These are phyloP conservation scores for Halcyon senegalensis DNA, from an alignment of 2,113 vertebrate species.

Conservation along the genomic window DNA sequence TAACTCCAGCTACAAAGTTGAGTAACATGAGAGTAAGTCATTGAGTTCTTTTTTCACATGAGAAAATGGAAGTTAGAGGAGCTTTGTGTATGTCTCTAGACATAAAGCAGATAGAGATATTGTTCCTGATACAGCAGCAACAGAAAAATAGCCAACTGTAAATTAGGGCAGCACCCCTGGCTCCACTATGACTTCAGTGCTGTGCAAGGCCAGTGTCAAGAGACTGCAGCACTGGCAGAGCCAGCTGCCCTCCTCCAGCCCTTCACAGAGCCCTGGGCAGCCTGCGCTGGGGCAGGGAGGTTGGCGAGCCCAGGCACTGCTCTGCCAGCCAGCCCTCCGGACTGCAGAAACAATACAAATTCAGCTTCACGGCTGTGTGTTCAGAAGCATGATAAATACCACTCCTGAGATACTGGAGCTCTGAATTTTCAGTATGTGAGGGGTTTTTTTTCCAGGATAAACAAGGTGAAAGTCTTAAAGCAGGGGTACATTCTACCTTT, in stretches of 20 bases:
- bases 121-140: background rate
- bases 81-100: background rate
- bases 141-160: background rate
- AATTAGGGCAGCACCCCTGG: background rate
- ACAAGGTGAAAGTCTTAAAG: background rate
- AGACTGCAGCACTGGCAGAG: background rate
- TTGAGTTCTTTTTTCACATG: background rate
- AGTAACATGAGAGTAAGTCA: background rate
- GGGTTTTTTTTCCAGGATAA: background rate
- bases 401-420: background rate
- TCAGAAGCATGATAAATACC: background rate
- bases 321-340: background rate
- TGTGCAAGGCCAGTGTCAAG: accelerated
- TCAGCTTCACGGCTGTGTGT: background rate
- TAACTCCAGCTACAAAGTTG: background rate
- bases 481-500: background rate
- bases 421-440: background rate
- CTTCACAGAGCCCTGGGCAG: accelerated
- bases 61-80: background rate
- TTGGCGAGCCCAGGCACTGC: background rate
- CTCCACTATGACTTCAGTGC: too few species aligned
- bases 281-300: background rate
- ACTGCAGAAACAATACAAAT: background rate
- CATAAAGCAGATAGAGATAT: background rate
- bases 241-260: background rate